Conservation (phyloP, 2,797 vertebrate species). For the Pagetopsis macropterus region DNA sequence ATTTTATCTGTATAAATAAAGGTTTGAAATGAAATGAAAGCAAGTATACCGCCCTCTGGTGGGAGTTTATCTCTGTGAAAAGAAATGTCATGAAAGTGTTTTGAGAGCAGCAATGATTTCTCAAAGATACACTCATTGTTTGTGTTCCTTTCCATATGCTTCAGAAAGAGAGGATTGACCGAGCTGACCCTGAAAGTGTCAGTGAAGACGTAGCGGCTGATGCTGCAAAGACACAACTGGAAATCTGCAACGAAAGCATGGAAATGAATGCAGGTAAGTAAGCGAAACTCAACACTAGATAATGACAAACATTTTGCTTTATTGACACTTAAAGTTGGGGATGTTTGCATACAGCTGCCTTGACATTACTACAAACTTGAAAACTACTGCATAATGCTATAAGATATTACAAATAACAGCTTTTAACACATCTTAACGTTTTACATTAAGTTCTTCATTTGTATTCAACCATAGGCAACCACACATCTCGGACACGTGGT, state of each 20-base stretch:
- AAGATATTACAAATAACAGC: neutral
- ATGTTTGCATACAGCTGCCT: neutral
- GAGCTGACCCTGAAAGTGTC: conserved; percentile 63
- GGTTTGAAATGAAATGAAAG: too few species aligned
- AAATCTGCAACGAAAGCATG: conserved; percentile 83
- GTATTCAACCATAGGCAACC: neutral
- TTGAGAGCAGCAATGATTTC: too few species aligned
- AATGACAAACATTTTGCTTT: neutral
- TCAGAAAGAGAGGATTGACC: conserved; percentile 62
- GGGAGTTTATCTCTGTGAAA: neutral
- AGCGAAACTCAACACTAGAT: neutral
- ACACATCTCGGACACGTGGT: neutral
- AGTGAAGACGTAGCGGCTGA: conserved; percentile 64
- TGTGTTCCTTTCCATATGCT: conserved; percentile 6
- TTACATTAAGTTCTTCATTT: neutral
- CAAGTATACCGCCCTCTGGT: conserved; percentile 40
- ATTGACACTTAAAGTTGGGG: neutral
- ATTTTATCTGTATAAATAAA: too few species aligned
- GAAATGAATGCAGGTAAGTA: conserved; percentile 82
- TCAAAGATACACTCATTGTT: neutral
- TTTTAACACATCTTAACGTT: neutral
- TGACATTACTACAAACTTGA: neutral
- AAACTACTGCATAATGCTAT: neutral
- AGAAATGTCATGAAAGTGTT: neutral
- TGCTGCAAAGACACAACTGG: conserved; percentile 81